phyloP scores from a whole-genome alignment of 2,888 invertebrate species.

The Phasia obesa region DNA sequence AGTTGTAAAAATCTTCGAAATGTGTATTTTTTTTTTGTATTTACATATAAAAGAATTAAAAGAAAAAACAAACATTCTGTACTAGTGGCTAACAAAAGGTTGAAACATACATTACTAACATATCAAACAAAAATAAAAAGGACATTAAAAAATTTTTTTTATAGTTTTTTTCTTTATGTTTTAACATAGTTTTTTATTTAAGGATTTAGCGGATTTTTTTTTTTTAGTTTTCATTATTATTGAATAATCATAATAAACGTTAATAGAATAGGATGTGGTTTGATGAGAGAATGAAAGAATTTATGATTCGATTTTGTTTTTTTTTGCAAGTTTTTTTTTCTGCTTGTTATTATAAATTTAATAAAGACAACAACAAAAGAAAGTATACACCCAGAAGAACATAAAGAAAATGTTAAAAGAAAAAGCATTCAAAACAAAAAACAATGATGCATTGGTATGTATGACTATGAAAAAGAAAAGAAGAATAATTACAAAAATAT shows the following conservation, averaged over 20 bases:
- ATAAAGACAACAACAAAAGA: slow-evolving; percentile 64
- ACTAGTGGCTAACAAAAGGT: too few species aligned
- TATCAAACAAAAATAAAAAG: slow-evolving; percentile 60
- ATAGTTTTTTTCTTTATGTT: slow-evolving; percentile 64
- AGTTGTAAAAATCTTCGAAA: too few species aligned
- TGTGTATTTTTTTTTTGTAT: not conserved
- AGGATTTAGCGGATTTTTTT: slow-evolving; percentile 68
- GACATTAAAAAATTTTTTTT: slow-evolving; percentile 60
- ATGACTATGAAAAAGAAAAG: slow-evolving; percentile 18
- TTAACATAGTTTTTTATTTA: slow-evolving; percentile 71
- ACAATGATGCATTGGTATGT: slow-evolving; percentile 48
- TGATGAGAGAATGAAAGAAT: slow-evolving; percentile 63
- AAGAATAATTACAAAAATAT: slow-evolving; percentile 28
- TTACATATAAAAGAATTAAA: not conserved
- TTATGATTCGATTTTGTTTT: slow-evolving; percentile 52
- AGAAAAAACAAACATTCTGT: slow-evolving; percentile 32
- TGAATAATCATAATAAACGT: slow-evolving; percentile 71
- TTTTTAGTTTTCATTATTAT: slow-evolving; percentile 62
- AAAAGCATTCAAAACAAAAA: slow-evolving; percentile 46
- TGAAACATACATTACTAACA: slow-evolving; percentile 52
- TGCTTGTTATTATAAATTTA: slow-evolving; percentile 63
- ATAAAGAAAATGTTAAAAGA: slow-evolving; percentile 19
- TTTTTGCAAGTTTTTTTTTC: slow-evolving; percentile 38
- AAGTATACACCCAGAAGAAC: slow-evolving; percentile 48
- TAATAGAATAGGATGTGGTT: slow-evolving; percentile 69